phyloP scores from a whole-genome alignment of 1,140 invertebrate species.

The Yoshiicerus persimilis region DNA sequence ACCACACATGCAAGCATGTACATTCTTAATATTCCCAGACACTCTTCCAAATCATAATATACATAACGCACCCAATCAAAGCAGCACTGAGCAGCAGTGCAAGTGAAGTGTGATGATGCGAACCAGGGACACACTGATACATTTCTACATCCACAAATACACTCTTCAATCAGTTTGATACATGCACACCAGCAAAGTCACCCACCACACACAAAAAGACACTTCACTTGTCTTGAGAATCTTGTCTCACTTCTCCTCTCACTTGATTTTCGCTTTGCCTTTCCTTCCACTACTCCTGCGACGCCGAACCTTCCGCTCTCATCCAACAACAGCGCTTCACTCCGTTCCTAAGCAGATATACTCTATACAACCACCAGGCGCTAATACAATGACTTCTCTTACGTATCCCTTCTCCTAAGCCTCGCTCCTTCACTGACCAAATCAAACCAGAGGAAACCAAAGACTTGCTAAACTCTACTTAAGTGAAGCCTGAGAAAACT shows the following conservation, averaged over 20 bases:
- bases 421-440: neutral
- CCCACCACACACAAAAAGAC: neutral
- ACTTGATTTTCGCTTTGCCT: neutral
- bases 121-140: neutral
- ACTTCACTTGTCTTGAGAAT: neutral
- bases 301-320: too few species aligned
- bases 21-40: too few species aligned
- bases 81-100: neutral
- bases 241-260: constrained; percentile 1
- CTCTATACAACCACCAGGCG: too few species aligned
- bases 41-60: too few species aligned
- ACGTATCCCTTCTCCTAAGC: neutral
- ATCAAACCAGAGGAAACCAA: neutral
- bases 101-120: neutral
- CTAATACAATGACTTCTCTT: neutral
- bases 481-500: constrained; percentile 8
- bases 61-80: too few species aligned
- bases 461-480: constrained; percentile 9
- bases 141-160: neutral
- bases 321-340: neutral
- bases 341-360: too few species aligned
- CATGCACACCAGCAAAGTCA: neutral
- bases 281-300: neutral
- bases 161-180: neutral
- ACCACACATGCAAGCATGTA: neutral